These are phyloP conservation scores for Orbicella faveolata DNA, from an alignment of 64 coral and sea anemone species.

Conservation along the genomic window DNA sequence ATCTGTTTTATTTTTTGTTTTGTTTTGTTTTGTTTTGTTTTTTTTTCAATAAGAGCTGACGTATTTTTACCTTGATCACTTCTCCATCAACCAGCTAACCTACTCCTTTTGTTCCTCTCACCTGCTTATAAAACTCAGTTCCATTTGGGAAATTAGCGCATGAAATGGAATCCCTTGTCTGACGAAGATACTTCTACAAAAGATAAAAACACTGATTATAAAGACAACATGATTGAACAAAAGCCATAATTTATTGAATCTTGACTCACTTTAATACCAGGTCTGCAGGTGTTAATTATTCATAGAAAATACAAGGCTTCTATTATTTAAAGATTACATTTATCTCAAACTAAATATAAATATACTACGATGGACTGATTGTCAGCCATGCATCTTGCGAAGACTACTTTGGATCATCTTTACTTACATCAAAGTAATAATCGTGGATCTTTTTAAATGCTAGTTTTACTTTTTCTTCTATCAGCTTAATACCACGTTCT, in stretches of 20 bases:
- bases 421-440: slow-evolving; percentile 58
- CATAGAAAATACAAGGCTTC: too few relatives aligned
- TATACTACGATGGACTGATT: neutral
- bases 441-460: slow-evolving; percentile 47
- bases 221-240: too few relatives aligned
- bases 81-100: neutral
- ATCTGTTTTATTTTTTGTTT: too few relatives aligned
- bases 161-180: slow-evolving; percentile 58
- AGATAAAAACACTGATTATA: neutral
- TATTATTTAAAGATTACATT: too few relatives aligned
- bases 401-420: neutral
- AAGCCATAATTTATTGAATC: too few relatives aligned
- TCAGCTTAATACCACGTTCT: slow-evolving; percentile 25
- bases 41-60: too few relatives aligned
- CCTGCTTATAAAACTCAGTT: slow-evolving; percentile 69
- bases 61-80: too few relatives aligned
- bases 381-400: neutral
- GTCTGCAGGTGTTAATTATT: too few relatives aligned
- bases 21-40: too few relatives aligned
- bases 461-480: slow-evolving; percentile 59
- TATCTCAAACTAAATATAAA: too few relatives aligned
- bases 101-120: neutral
- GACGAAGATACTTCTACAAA: slow-evolving; percentile 77
- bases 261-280: too few relatives aligned
- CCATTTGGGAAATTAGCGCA: slow-evolving; percentile 70